Evolutionary conservation across 2,888 invertebrate species (phyloP), one percentile per base, ranked within the genome.

Genomic region (Ctena decussata): DNA sequence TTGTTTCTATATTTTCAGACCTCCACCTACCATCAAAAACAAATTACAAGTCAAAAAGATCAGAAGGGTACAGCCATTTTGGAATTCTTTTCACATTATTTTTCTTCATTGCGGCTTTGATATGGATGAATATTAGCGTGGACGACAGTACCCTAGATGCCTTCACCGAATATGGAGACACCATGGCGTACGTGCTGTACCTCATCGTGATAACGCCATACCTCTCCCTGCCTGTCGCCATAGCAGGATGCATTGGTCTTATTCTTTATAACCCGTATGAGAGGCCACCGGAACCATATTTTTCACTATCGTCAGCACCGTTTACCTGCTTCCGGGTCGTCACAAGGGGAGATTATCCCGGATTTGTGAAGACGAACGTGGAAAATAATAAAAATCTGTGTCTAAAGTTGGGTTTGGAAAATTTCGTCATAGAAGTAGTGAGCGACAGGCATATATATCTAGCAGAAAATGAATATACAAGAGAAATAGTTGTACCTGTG

Each of bases 241-340:
- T 82, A 1, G 32, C 49, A 12, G 77, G 44, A 35, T 74, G 77
- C 27, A 18, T 78, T 8, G 82, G 73, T 39, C 24, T 82, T 24
- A 27, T 82, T 6, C 41, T 46, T 2, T 82, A 49, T 41, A 82
- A 82, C 57, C 82, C 82, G 8, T 82, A 49, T 53, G 8, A 70
- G 18, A 60, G 65, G 18, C 35, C 60, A 53, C 75, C 39, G 21
- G 32, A 30, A 27, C 24, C 44, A 11, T 0, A 24, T 8, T 30
- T 39, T 0, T 30, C 24, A 12, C 21, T 74, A 2, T 49, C 65
- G 41, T 60, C 77, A 2, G 79, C 60, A 0, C 92, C 92, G 0
- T 92, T 90, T 75, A 71, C 92, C n/a, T 92, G 91, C 69, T 92
- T 92, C 76, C 84, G 92, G 15, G 90, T 91, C 5, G 92, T 92